phyloP scores from a whole-genome alignment of 2,113 vertebrate species.

The Mus pahari region DNA sequence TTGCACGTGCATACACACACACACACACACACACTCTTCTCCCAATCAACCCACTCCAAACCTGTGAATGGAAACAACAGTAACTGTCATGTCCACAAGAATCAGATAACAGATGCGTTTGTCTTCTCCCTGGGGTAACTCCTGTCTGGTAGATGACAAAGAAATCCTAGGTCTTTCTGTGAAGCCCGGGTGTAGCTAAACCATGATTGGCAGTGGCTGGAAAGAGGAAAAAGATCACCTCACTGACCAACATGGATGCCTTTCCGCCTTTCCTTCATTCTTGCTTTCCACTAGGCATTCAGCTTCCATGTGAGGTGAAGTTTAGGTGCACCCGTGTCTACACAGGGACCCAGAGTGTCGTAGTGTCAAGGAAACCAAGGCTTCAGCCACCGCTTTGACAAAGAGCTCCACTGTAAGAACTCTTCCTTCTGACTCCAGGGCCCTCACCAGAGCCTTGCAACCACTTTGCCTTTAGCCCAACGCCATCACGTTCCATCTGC shows the following conservation, averaged over 20 bases:
- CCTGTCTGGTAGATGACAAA: background rate
- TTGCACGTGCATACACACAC: no score
- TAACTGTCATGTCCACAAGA: background rate
- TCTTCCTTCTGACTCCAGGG: background rate
- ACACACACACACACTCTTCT: accelerated
- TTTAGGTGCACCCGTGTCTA: background rate
- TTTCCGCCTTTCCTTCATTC: background rate
- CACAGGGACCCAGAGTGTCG: background rate
- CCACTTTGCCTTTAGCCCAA: background rate
- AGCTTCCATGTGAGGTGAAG: background rate
- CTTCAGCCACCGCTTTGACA: background rate
- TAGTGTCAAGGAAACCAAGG: background rate
- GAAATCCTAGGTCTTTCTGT: background rate
- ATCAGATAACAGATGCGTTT: background rate
- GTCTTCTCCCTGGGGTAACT: background rate
- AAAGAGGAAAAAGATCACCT: background rate
- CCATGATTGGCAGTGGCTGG: background rate
- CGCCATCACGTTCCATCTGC: background rate
- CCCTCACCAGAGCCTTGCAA: background rate
- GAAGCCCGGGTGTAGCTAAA: constrained; percentile 6
- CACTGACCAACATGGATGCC: background rate
- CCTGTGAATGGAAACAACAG: background rate
- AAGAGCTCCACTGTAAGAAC: background rate
- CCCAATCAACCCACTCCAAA: background rate
- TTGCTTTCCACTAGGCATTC: background rate